These are phyloP conservation scores for Manduca sexta DNA, from an alignment of 1,140 invertebrate genomes.

Conservation along the genomic window DNA sequence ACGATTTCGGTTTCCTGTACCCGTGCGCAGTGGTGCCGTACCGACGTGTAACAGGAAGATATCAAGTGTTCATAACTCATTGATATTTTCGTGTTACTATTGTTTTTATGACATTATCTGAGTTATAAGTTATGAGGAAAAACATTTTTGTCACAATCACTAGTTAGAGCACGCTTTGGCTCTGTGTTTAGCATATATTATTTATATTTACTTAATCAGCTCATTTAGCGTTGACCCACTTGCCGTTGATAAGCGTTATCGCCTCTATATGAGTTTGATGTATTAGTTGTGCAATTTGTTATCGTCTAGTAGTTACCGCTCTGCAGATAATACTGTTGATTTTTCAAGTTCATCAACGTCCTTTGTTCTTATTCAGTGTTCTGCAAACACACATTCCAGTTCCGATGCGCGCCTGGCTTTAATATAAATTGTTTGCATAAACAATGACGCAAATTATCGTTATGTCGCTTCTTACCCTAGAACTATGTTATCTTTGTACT, in stretches of 20 bases:
- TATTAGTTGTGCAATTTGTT: slow-evolving; percentile 51
- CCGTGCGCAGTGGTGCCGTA: too few relatives aligned
- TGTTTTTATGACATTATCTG: slow-evolving; percentile 19
- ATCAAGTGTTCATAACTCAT: slow-evolving; percentile 16
- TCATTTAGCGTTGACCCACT: slow-evolving; percentile 43
- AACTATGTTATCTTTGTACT: slow-evolving; percentile 2
- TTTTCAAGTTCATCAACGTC: slow-evolving; percentile 28
- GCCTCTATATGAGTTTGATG: slow-evolving; percentile 29
- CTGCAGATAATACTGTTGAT: slow-evolving; percentile 24
- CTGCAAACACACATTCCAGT: slow-evolving; percentile 15
- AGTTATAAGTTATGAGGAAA: slow-evolving; percentile 14
- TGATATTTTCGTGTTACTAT: slow-evolving; percentile 14
- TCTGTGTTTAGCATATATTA: slow-evolving; percentile 13
- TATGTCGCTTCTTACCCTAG: slow-evolving; percentile 6
- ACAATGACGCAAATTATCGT: slow-evolving; percentile 20
- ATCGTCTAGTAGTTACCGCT: slow-evolving; percentile 26
- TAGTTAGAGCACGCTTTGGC: slow-evolving; percentile 2
- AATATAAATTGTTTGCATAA: slow-evolving; percentile 19
- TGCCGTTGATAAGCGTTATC: slow-evolving; percentile 48
- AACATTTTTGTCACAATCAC: slow-evolving; percentile 12
- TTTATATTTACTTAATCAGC: slow-evolving; percentile 13
- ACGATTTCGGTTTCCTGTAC: slow-evolving; percentile 56
- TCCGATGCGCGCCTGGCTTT: slow-evolving; percentile 15
- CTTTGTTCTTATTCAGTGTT: slow-evolving; percentile 18
- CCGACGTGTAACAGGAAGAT: slow-evolving; percentile 34